A percentile compares a stretch with the other conserved stretches of the same genome.
These are phyloP conservation scores for Acronicta aceris DNA, from an alignment of 2,888 invertebrate species.

Conservation along the genomic window DNA sequence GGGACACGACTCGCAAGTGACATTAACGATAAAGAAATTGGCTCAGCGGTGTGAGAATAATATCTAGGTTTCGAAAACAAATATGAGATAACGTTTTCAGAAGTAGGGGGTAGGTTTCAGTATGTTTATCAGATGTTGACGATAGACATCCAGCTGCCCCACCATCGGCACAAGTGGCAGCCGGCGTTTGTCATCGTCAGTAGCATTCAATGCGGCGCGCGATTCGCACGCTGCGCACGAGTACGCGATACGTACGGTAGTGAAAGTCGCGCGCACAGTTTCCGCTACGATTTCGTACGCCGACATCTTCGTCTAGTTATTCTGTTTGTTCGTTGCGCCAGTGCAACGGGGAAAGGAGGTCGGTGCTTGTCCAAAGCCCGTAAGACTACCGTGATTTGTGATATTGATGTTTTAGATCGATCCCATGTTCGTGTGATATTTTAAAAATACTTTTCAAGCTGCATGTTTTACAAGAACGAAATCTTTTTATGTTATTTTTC, in stretches of 20 bases:
- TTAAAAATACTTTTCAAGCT: slow-evolving; percentile 29
- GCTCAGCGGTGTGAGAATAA: slow-evolving; percentile 57
- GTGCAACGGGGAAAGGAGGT: slow-evolving; percentile 88
- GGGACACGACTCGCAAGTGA: slow-evolving; percentile 42
- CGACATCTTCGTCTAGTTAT: slow-evolving; percentile 86
- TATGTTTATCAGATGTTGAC: slow-evolving; percentile 73
- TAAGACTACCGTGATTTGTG: slow-evolving; percentile 78
- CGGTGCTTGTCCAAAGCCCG: slow-evolving; percentile 78
- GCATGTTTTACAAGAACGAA: not conserved
- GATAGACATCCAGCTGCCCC: slow-evolving; percentile 67
- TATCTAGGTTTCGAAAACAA: slow-evolving; percentile 60
- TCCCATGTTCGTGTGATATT: slow-evolving; percentile 78
- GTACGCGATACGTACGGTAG: slow-evolving; percentile 73
- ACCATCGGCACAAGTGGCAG: slow-evolving; percentile 62
- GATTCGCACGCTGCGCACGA: slow-evolving; percentile 78
- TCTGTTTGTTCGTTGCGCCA: slow-evolving; percentile 87
- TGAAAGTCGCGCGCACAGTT: slow-evolving; percentile 86
- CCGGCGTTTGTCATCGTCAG: slow-evolving; percentile 67
- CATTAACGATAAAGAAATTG: slow-evolving; percentile 62
- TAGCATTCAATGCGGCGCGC: slow-evolving; percentile 80
- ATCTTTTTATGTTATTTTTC: slow-evolving; percentile 1
- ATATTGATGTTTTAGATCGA: slow-evolving; percentile 63
- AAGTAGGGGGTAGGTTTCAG: slow-evolving; percentile 75
- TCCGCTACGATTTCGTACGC: slow-evolving; percentile 82
- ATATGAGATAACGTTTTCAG: slow-evolving; percentile 53